A percentile compares a stretch with the other conserved stretches of the same genome.
Conservation (phyloP, 1,140 invertebrate genomes). For the Cecropterus lyciades region DNA sequence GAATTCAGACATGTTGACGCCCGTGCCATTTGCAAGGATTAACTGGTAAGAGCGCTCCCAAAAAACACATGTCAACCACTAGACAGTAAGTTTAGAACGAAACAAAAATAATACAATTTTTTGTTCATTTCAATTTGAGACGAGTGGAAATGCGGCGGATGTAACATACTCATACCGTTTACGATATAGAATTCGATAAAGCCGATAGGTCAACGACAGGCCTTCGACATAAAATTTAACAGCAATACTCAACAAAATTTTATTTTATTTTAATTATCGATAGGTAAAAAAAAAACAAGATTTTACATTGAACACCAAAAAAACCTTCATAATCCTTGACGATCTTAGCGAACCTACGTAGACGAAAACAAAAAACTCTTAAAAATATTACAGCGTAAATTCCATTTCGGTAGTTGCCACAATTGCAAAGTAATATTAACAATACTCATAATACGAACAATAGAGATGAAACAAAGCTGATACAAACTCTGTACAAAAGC, state of each 20-base stretch:
- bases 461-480: conserved; percentile 28
- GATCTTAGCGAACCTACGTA: too few relatives aligned
- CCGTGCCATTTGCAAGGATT: conserved; percentile 69
- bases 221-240: too few relatives aligned
- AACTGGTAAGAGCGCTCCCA: conserved; percentile 49
- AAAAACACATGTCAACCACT: conserved; percentile 42
- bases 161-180: background rate
- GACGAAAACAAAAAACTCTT: too few relatives aligned
- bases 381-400: background rate
- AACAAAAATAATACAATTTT: conserved; percentile 18
- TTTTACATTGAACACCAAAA: too few relatives aligned
- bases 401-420: background rate
- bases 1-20: conserved; percentile 69
- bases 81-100: conserved; percentile 17
- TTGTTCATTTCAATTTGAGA: background rate
- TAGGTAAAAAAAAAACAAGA: too few relatives aligned
- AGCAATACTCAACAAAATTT: too few relatives aligned
- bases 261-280: too few relatives aligned
- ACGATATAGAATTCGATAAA: too few relatives aligned
- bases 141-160: background rate
- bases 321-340: too few relatives aligned
- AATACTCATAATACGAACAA: conserved; percentile 1
- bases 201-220: too few relatives aligned
- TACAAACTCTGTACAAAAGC: conserved; percentile 34
- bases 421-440: conserved; percentile 18